Conservation (phyloP, 2,888 invertebrate species). For the Drosophila colorata region DNA sequence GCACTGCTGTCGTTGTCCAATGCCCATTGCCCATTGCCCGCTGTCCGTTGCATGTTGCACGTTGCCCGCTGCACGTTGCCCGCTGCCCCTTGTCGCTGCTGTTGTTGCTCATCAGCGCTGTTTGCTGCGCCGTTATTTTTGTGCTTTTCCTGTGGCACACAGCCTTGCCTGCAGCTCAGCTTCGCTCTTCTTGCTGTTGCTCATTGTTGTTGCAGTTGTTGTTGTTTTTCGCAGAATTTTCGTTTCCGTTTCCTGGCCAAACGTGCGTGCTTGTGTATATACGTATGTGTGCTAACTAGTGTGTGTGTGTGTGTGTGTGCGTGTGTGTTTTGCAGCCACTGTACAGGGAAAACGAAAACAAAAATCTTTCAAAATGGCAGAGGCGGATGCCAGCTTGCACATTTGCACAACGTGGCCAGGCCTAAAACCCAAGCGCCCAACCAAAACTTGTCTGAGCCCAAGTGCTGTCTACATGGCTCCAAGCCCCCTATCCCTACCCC, state of each 20-base stretch:
- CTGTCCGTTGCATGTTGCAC: slow-evolving; percentile 1
- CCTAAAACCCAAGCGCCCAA: slow-evolving; percentile 38
- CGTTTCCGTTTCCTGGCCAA: slow-evolving; percentile 80
- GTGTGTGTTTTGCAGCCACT: slow-evolving; percentile 37
- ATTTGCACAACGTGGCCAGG: slow-evolving; percentile 75
- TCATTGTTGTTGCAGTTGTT: slow-evolving; percentile 34
- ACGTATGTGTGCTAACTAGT: neutral
- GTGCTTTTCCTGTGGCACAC: slow-evolving; percentile 70
- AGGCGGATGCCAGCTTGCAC: slow-evolving; percentile 81
- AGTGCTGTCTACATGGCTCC: slow-evolving; percentile 2
- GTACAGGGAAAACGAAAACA: slow-evolving; percentile 73
- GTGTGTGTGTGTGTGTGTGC: slow-evolving; percentile 28
- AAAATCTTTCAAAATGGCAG: slow-evolving; percentile 76
- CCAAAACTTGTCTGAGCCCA: slow-evolving; percentile 2
- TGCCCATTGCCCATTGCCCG: slow-evolving; percentile 22
- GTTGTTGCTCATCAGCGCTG: slow-evolving; percentile 75
- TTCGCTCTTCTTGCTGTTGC: slow-evolving; percentile 31
- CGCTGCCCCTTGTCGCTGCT: slow-evolving; percentile 18
- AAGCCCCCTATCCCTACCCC: neutral
- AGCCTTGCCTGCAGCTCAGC: slow-evolving; percentile 46
- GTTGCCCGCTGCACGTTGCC: slow-evolving; percentile 11
- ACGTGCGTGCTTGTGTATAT: slow-evolving; percentile 65
- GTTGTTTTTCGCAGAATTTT: slow-evolving; percentile 79
- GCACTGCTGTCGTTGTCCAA: slow-evolving; percentile 9
- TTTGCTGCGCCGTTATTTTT: slow-evolving; percentile 80